Evolutionary conservation across 2,888 invertebrate species (phyloP).

Genomic region (Stictocephala bisonia): DNA sequence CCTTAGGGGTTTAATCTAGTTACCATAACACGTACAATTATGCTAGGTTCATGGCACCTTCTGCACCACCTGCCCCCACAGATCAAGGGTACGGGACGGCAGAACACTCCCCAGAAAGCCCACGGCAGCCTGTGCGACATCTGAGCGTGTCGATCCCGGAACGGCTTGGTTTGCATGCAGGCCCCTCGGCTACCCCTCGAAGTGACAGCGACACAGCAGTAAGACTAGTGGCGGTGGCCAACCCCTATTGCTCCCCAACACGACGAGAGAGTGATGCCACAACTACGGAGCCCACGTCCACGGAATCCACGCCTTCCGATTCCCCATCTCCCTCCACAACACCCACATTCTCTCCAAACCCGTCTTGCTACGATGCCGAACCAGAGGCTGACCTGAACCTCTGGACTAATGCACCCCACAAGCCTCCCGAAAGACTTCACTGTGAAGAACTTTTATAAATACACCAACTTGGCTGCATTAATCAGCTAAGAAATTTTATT

Average conservation of each 20-base stretch:
- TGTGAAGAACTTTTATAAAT: slow-evolving; percentile 27
- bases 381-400: neutral
- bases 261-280: slow-evolving; percentile 36
- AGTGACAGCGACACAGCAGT: slow-evolving; percentile 43
- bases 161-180: slow-evolving; percentile 18
- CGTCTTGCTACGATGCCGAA: neutral
- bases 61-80: slow-evolving; percentile 35
- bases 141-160: slow-evolving; percentile 43
- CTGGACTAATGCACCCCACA: neutral
- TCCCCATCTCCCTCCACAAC: slow-evolving; percentile 17
- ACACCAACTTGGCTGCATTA: too few species aligned
- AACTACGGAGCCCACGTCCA: slow-evolving; percentile 21
- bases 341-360: slow-evolving; percentile 6
- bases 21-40: neutral
- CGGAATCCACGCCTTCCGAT: neutral
- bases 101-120: slow-evolving; percentile 48
- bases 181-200: slow-evolving; percentile 24
- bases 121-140: slow-evolving; percentile 21
- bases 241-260: slow-evolving; percentile 3
- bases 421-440: neutral
- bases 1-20: too few species aligned
- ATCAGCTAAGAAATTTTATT: too few species aligned
- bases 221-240: neutral
- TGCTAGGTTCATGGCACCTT: slow-evolving; percentile 37
- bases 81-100: slow-evolving; percentile 49